Conservation (phyloP, 2,797 vertebrate genomes). For the Sylvilagus floridanus region DNA sequence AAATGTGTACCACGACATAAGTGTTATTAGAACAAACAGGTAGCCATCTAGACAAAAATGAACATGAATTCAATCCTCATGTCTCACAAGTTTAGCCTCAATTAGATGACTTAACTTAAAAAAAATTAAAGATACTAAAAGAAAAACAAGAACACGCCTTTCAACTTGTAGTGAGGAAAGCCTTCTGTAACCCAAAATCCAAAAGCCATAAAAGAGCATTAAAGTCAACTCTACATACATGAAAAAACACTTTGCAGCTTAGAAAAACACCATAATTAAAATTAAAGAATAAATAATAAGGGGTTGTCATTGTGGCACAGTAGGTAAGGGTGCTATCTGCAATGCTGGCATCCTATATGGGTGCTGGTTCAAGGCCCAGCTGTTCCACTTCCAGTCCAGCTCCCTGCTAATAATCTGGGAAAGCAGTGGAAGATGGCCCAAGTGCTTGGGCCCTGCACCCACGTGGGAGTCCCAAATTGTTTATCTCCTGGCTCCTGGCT, state of each 20-base stretch:
- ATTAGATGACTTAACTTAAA: slow-evolving; percentile 30
- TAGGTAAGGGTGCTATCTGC: too few relatives aligned
- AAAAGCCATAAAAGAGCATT: neutral
- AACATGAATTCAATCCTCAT: slow-evolving; percentile 9
- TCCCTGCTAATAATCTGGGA: too few relatives aligned
- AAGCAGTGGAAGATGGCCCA: too few relatives aligned
- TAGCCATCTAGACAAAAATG: slow-evolving; percentile 2
- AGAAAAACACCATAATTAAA: neutral
- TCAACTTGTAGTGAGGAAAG: neutral
- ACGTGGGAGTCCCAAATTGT: too few relatives aligned
- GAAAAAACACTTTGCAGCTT: neutral
- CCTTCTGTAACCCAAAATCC: slow-evolving; percentile 4
- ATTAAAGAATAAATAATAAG: neutral
- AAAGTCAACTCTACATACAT: neutral
- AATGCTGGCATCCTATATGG: too few relatives aligned
- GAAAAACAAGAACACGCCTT: neutral
- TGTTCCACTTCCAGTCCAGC: too few relatives aligned
- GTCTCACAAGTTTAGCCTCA: neutral
- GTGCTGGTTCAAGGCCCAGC: too few relatives aligned
- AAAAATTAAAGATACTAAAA: neutral
- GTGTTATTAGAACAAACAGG: neutral
- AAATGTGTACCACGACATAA: slow-evolving; percentile 50
- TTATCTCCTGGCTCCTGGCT: too few relatives aligned
- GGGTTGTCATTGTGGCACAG: too few relatives aligned
- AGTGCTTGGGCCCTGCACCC: too few relatives aligned